Evolutionary conservation across 2,797 vertebrate species (phyloP).

Genomic region (Rachycentron canadum): DNA sequence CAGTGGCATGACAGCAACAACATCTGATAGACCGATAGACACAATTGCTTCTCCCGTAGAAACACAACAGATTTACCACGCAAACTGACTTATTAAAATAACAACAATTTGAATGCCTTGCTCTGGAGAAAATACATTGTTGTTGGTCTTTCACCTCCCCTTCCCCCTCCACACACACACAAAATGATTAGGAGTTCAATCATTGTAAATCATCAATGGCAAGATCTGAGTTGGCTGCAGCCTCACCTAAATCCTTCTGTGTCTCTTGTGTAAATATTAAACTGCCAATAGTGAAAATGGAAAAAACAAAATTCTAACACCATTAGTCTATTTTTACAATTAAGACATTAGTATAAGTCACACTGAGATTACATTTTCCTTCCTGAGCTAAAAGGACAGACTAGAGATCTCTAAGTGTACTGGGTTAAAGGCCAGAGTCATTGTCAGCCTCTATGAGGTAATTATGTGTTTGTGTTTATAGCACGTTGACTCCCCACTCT

Average conservation of each 20-base stretch:
- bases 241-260: background rate
- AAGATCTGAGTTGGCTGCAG: background rate
- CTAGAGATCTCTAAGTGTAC: constrained; percentile 63
- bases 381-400: constrained; percentile 75
- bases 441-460: constrained; percentile 84
- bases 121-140: background rate
- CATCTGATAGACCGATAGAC: background rate
- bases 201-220: constrained; percentile 1
- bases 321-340: constrained; percentile 50
- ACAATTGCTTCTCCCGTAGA: background rate
- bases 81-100: background rate
- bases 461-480: constrained; percentile 89
- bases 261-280: constrained; percentile 19
- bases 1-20: background rate
- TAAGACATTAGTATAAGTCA: constrained; percentile 50
- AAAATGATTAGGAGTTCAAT: constrained; percentile 17
- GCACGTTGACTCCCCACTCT: constrained; percentile 82
- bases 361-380: constrained; percentile 63
- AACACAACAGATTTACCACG: background rate
- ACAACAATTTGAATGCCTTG: background rate
- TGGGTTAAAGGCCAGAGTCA: constrained; percentile 85
- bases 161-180: background rate
- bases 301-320: constrained; percentile 25
- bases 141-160: background rate
- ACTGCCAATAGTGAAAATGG: background rate